These are phyloP conservation scores for Eucidaris tribuloides DNA, from an alignment of 35 echinoderm and acorn worm genomes.

Conservation along the genomic window DNA sequence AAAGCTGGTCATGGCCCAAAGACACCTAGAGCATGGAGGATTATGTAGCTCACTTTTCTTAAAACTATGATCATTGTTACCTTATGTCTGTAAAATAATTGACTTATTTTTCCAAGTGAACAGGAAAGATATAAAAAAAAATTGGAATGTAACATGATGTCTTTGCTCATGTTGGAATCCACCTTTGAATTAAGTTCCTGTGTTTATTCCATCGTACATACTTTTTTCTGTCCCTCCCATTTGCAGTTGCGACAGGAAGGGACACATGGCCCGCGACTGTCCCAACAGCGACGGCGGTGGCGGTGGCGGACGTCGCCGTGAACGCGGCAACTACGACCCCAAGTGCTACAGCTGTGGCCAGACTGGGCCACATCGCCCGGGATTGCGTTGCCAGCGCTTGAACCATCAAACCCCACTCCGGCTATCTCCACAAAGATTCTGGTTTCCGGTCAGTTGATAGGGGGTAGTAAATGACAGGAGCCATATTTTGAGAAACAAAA, in stretches of 20 bases:
- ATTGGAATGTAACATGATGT: neutral
- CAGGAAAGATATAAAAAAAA: too few relatives aligned
- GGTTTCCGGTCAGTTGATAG: constrained; percentile 27
- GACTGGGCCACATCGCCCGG: constrained; percentile 10
- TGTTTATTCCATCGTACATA: neutral
- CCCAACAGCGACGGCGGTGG: neutral
- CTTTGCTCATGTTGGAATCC: neutral
- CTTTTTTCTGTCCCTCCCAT: too few relatives aligned
- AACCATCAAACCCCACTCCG: constrained; percentile 39
- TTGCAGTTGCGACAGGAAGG: constrained; percentile 14
- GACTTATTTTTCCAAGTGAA: too few relatives aligned
- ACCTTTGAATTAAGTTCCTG: neutral
- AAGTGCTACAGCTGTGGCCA: constrained; percentile 41
- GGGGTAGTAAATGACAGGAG: neutral
- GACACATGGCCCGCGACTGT: constrained; percentile 41
- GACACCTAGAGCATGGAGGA: too few relatives aligned
- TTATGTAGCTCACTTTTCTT: too few relatives aligned
- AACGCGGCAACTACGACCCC: neutral
- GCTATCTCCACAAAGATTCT: constrained; percentile 28
- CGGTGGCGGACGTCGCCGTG: neutral
- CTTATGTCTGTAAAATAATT: too few relatives aligned
- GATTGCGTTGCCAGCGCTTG: neutral
- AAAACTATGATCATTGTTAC: too few relatives aligned
- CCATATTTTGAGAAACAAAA: neutral
- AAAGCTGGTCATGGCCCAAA: too few relatives aligned